Base-by-base conservation (phyloP, 2,888 invertebrate genomes). In the Eupithecia vulgata region DNA sequence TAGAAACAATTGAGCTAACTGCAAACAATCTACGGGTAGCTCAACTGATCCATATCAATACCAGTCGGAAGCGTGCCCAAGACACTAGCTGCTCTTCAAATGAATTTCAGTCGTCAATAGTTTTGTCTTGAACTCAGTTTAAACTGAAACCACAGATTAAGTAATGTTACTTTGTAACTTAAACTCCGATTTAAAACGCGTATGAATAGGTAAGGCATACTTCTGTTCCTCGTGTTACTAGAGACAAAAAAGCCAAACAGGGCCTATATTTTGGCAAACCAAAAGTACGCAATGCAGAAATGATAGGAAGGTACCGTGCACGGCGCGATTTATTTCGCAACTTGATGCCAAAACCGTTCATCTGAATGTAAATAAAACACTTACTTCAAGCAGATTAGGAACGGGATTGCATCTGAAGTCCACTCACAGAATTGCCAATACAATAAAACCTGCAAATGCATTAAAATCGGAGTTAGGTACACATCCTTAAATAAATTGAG, bases 361-460 rank as follows among this genome's bases (percentile, higher is more conserved):
- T 68, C 68, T 59, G 57, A 57, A 68, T 68, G 68, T 68, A 59
- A 68, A 68, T 68, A 57, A 21, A 35, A 12, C 68, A 40, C 25
- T 68, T 68, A 57, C 40, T 62, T n/a, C n/a, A 69, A 62, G 61
- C 42, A 62, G 42, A 62, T 61, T 45, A 42, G 67, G 40, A 8
- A 4, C 21, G 21, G 40, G 17, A 68, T 57, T 21, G 67, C 52
- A 37, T 52, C 37, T 35, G 25, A 37, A 68, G 52, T 68, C 37
- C 68, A 37, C 21, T 37, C 37, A 68, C 57, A 52, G 21, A 68
- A 37, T 40, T 52, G 37, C 34, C 57, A 57, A 21, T 52, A 21
- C 12, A 52, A 52, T 52, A 52, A 21, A 52, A 21, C 12, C 52
- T 52, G 21, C 52, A 52, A 52, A 52, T 52, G 48, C 21, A 10